A percentile compares a stretch with the other conserved stretches of the same genome.
Conservation (phyloP, 2,113 vertebrate species). For the Cinclus cinclus region DNA sequence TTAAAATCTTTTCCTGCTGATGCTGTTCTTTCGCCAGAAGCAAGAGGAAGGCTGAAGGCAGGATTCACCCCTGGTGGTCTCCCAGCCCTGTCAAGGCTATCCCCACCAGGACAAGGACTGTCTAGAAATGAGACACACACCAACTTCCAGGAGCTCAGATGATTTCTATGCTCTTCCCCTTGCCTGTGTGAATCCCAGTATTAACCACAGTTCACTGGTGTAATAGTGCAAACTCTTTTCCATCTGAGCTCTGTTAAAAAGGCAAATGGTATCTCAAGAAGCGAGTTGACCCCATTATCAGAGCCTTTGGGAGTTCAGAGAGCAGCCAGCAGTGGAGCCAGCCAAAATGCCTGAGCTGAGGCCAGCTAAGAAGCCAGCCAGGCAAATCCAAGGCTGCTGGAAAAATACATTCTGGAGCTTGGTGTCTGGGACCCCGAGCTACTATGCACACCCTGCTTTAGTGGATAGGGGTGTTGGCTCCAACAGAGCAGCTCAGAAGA, state of each 20-base stretch:
- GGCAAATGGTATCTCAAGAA: constrained; percentile 32
- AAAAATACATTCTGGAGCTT: constrained; percentile 53
- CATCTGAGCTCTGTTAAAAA: not conserved
- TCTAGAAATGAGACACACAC: not conserved
- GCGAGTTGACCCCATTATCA: constrained; percentile 48
- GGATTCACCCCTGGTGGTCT: not conserved
- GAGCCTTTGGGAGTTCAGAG: constrained; percentile 45
- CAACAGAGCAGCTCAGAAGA: not conserved
- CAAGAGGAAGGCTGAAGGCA: not conserved
- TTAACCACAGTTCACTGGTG: not conserved
- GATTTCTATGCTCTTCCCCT: not conserved
- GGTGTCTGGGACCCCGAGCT: constrained; percentile 29
- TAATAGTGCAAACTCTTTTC: not conserved
- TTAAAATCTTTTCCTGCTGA: not conserved
- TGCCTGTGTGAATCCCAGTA: not conserved
- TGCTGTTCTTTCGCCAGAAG: not conserved
- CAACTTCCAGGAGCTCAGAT: not conserved
- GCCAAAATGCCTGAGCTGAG: constrained; percentile 61
- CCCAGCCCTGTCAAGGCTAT: not conserved
- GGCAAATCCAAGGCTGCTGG: constrained; percentile 56
- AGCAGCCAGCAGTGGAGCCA: constrained; percentile 57
- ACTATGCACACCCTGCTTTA: constrained; percentile 2
- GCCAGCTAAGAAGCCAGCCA: constrained; percentile 64
- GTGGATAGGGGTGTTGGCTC: constrained; percentile 18
- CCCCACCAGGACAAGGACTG: not conserved